These are phyloP conservation scores for Orthonyx spaldingii DNA, from an alignment of 2,113 vertebrate genomes.

Conservation along the genomic window DNA sequence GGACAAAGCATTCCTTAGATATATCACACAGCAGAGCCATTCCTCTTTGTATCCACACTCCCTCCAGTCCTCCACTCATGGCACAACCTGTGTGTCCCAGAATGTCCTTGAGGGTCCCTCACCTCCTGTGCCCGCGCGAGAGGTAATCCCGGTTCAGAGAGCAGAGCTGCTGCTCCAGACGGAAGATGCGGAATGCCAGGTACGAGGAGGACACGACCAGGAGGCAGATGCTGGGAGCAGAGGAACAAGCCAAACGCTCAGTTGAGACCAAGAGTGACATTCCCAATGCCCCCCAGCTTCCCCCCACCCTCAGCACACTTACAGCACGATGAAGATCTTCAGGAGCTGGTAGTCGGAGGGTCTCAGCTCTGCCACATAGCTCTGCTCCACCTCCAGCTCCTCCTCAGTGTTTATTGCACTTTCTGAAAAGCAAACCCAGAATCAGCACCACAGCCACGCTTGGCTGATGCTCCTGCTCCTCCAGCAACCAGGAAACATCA, in stretches of 20 bases:
- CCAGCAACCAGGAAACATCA: neutral
- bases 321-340: conserved; percentile 93
- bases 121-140: conserved; percentile 69
- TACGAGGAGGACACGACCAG: conserved; percentile 90
- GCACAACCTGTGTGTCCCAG: neutral
- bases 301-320: neutral
- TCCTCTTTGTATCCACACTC: neutral
- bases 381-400: conserved; percentile 75
- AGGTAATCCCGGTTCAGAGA: conserved; percentile 70
- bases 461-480: neutral
- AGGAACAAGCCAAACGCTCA: neutral
- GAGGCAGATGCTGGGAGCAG: conserved; percentile 76
- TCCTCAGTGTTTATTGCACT: conserved; percentile 78
- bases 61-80: rapidly evolving
- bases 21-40: rapidly evolving
- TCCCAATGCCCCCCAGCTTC: rapidly evolving
- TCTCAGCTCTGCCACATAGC: conserved; percentile 72
- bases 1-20: neutral
- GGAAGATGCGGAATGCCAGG: conserved; percentile 90
- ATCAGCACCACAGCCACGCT: rapidly evolving
- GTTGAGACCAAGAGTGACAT: rapidly evolving
- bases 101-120: neutral
- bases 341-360: conserved; percentile 88
- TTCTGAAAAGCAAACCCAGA: conserved; percentile 68
- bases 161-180: conserved; percentile 88